These are phyloP conservation scores for Ommatoiulus sabulosus DNA, from an alignment of 2,888 invertebrate genomes.

Conservation along the genomic window DNA sequence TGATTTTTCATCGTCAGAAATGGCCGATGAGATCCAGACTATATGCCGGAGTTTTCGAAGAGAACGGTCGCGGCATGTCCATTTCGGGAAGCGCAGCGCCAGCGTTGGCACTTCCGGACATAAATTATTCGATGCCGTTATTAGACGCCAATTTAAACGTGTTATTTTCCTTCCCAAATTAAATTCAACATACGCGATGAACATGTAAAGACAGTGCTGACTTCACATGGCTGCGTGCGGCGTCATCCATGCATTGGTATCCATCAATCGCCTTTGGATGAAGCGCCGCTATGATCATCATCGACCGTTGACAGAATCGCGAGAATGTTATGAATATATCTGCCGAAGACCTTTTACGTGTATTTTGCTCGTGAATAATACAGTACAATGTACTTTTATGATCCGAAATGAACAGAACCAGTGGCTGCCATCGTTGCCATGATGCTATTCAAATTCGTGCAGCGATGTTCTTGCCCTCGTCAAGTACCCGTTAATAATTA, in stretches of 20 bases:
- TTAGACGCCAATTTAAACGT: constrained; percentile 37
- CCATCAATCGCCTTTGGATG: background rate
- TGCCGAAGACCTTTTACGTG: no score
- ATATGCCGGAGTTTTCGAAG: constrained; percentile 57
- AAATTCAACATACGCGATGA: background rate
- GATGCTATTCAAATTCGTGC: no score
- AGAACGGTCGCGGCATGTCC: constrained; percentile 6
- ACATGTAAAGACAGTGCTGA: background rate
- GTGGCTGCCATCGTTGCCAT: no score
- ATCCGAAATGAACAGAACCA: no score
- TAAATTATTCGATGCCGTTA: constrained; percentile 45
- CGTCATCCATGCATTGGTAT: background rate
- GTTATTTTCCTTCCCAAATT: constrained; percentile 23
- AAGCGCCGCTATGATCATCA: background rate
- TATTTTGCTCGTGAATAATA: no score
- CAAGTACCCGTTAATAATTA: background rate
- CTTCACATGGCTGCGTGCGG: background rate
- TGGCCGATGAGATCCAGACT: constrained; percentile 59
- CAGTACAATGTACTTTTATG: no score
- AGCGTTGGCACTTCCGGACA: background rate
- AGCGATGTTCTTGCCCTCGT: no score
- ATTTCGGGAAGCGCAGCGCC: background rate
- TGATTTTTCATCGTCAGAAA: constrained; percentile 56
- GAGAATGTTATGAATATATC: background rate
- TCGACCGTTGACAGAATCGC: background rate